Evolutionary conservation across 2,113 vertebrate species (phyloP).

Genomic region (Epinephelus moara): DNA sequence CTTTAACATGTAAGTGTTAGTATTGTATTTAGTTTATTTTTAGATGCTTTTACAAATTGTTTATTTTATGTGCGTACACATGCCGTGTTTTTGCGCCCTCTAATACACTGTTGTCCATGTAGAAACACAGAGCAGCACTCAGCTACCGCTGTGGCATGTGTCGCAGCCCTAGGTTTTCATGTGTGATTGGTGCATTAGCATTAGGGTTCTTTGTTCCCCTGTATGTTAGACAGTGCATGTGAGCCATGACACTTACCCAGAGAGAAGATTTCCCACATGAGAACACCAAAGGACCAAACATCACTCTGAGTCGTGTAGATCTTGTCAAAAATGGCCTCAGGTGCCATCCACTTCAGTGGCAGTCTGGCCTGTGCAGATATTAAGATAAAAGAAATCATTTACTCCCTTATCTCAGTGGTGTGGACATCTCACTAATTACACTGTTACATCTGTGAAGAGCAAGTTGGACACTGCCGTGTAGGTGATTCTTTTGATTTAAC

Average conservation of each 20-base stretch:
- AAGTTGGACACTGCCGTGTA: background rate
- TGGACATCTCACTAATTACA: constrained; percentile 7
- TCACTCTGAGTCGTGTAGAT: constrained; percentile 96
- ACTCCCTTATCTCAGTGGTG: constrained; percentile 5
- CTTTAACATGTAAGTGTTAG: background rate
- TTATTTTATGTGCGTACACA: background rate
- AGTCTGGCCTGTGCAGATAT: constrained; percentile 87
- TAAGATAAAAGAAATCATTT: constrained; percentile 24
- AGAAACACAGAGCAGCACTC: no score
- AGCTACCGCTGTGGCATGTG: no score
- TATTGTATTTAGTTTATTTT: no score
- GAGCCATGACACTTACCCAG: constrained; percentile 85
- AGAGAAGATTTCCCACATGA: constrained; percentile 98
- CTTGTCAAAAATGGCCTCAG: constrained; percentile 97
- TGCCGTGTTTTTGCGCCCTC: no score
- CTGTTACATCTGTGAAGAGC: constrained; percentile 3
- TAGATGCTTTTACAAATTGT: background rate
- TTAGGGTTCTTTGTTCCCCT: background rate
- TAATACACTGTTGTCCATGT: no score
- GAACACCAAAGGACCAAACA: constrained; percentile 95
- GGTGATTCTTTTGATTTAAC: constrained; percentile 11
- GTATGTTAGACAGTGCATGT: background rate
- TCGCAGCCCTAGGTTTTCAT: background rate
- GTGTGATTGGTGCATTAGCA: background rate
- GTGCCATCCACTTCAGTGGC: constrained; percentile 97